These are phyloP conservation scores for Megalurothrips usitatus DNA, from an alignment of 2,888 invertebrate genomes.

Conservation along the genomic window DNA sequence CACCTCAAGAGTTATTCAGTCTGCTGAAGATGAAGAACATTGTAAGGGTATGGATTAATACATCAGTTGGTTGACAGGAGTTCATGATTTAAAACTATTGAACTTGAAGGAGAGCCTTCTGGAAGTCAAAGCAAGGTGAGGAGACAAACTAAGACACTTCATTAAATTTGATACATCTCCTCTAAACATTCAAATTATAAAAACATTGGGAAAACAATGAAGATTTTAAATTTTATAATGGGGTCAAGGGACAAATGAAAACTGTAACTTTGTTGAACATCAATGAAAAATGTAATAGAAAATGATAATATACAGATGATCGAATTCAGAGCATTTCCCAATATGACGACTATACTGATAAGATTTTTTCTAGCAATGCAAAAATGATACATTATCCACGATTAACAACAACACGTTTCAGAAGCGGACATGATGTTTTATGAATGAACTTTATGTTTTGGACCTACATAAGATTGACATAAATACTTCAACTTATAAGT, in stretches of 20 bases:
- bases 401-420: no score
- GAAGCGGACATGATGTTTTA: neutral
- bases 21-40: neutral
- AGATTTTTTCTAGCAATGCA: neutral
- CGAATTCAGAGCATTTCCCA: neutral
- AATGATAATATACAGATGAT: neutral
- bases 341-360: neutral
- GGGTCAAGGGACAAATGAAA: neutral
- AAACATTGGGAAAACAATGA: neutral
- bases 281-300: neutral
- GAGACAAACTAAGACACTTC: neutral
- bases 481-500: neutral
- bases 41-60: neutral
- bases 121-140: neutral
- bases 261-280: neutral
- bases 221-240: neutral
- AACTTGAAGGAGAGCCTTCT: neutral
- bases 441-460: neutral
- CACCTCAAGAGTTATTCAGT: no score
- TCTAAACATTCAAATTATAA: neutral
- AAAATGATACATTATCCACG: no score
- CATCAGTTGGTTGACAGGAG: constrained; percentile 1
- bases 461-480: neutral
- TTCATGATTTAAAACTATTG: neutral
- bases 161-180: neutral